Evolutionary conservation across 2,113 vertebrate species (phyloP), one percentile per base, ranked within the genome.

Genomic region (Brachyhypopomus occidentalis): DNA sequence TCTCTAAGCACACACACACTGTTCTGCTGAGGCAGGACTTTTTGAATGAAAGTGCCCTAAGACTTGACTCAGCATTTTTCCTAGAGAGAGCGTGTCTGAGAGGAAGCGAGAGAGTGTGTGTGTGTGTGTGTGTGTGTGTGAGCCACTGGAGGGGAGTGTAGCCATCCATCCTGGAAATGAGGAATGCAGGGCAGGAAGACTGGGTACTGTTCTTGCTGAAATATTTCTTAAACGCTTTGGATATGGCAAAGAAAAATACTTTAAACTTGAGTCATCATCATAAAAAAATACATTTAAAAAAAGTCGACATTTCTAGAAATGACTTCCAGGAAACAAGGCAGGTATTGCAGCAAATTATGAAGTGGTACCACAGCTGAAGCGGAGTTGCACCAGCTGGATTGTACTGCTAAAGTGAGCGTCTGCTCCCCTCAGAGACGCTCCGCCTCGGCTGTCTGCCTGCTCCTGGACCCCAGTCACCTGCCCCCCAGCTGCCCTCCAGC

Each of bases 61-160:
- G 79, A 83, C 48, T 17, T 83, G 77, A 69, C 79, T 79, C 77
- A 83, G 77, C 72, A 75, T 52, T 75, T 72, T 59, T 78, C 22
- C 30, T 20, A 38, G 34, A 58, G 34, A 59, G 19, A 74, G 59
- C 23, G 56, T 63, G 60, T 63, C n/a, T 63, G 60, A 8, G 62
- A 34, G 23, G 27, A 27, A 25, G 52, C 58, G 22, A 38, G 20
- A 41, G 45, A 41, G 48, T 34, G 36, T 63, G 56, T 52, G 45
- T 45, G 19, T 20, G 30, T 20, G 25, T 36, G 36, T 48, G 58
- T 48, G 58, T 23, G 71, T 55, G n/a, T n/a, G n/a, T n/a, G n/a
- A n/a, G n/a, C 55, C 64, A 34, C 66, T 41, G 67, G 56, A 63
- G 48, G 52, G 22, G 19, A 36, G 70, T 56, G 48, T 20, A 75